These are phyloP conservation scores for Drepanosiphum platanoidis DNA, from an alignment of 2,888 invertebrate species.

Conservation along the genomic window DNA sequence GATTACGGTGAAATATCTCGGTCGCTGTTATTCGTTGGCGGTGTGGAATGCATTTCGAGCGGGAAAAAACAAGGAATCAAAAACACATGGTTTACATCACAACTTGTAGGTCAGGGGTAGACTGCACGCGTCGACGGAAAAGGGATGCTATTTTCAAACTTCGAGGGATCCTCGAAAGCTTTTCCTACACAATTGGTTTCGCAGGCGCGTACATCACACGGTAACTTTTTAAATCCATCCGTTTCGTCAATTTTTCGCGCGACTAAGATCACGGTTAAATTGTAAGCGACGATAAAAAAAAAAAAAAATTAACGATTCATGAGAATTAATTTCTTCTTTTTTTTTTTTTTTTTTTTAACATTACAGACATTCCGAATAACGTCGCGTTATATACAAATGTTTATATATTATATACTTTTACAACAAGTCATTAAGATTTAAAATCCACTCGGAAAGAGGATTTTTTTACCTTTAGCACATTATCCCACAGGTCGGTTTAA, in stretches of 20 bases:
- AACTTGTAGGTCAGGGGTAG: constrained; percentile 59
- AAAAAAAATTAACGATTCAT: background rate
- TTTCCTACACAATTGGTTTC: constrained; percentile 43
- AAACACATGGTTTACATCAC: background rate
- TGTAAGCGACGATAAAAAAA: background rate
- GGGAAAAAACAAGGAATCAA: background rate
- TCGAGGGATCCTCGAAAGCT: constrained; percentile 14
- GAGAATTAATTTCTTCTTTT: background rate
- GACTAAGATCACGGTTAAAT: constrained; percentile 21
- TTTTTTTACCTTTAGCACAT: constrained; percentile 31
- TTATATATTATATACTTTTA: constrained; percentile 24
- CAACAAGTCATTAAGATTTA: constrained; percentile 38
- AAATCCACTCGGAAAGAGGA: background rate
- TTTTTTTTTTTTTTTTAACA: constrained; percentile 1
- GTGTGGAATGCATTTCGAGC: background rate
- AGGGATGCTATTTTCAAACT: constrained; percentile 47
- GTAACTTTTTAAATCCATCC: background rate
- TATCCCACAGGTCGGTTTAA: constrained; percentile 25
- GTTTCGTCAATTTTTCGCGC: constrained; percentile 14
- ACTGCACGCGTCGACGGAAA: constrained; percentile 21
- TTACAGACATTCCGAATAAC: background rate
- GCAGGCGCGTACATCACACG: constrained; percentile 13
- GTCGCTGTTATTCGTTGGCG: background rate
- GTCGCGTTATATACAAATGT: background rate
- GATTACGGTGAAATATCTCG: background rate